Base-by-base conservation (phyloP, 2,888 invertebrate species). In the Lacanobia wlatinum region DNA sequence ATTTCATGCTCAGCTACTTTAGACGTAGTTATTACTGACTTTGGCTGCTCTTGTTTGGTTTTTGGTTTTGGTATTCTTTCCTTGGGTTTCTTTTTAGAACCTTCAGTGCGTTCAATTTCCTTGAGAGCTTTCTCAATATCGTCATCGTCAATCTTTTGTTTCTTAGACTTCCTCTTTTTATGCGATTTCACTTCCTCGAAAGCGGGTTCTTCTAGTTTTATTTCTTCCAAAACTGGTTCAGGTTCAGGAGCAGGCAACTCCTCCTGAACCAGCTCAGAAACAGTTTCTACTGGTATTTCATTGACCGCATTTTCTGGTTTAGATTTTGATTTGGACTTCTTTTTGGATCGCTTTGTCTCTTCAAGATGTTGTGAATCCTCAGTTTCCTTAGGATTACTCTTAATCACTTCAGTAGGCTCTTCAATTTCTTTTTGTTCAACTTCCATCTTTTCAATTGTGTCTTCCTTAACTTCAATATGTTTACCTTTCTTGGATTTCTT, bases 81-180 rank as follows among this genome's bases (percentile, higher is more conserved):
- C 78, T 89, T 91, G 8, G 80, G 71, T 85, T 91, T 92, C 71
- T 88, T 92, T 87, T 91, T 91, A 59, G 80, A 75, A 53, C 73
- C 73, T 73, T 89, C 88, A 18, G 83, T 78, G 66, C 88, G 83
- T 85, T 92, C 91, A 71, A 92, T 92, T 77, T 92, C 91, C 83
- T 91, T 90, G 8, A 92, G 78, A 70, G 91, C 91, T 73, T 88
- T 91, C 71, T 93, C 93, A 70, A 91, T 90, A 67, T 94, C 93
- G 74, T 93, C 91, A 74, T 90, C 89, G 5, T 85, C 70, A 73
- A 85, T 70, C 84, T 93, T 93, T 40, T 63, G 73, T 86, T 93
- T 94, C 64, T 92, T 94, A 10, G 86, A 80, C 84, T 93, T 94
- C 83, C 92, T 94, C 88, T 94, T 93, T 88, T 92, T 94, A 68